Evolutionary conservation across 2,888 invertebrate genomes (phyloP), one percentile per base, ranked within the genome.

Genomic region (Gasteruption jaculator): DNA sequence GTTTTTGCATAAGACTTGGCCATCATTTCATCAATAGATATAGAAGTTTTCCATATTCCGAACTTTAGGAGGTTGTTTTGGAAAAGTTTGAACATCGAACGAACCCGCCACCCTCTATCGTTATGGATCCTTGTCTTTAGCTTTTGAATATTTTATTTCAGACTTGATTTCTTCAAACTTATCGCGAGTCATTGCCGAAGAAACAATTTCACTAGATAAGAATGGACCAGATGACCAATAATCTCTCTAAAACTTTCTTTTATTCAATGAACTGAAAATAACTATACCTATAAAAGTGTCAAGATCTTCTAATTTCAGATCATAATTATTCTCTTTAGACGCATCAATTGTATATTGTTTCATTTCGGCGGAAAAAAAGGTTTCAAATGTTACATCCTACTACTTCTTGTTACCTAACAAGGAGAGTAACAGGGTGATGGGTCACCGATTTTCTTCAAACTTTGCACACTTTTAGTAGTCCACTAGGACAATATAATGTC

Each of bases 281-380:
- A 24, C 24, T 24, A 24, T 24, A 24, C 24, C 24, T 24, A 24
- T 24, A 24, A 24, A 24, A 24, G 24, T 24, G 24, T 24, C 33
- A 32, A 46, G 12, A 22, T n/a, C n/a, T n/a, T n/a, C n/a, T n/a
- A n/a, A n/a, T n/a, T n/a, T n/a, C n/a, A n/a, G n/a, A n/a, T n/a
- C n/a, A n/a, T n/a, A n/a, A n/a, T n/a, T n/a, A n/a, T n/a, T n/a
- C n/a, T n/a, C n/a, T n/a, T n/a, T n/a, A 32, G 10, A 41, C 27
- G 48, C 41, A 4, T 49, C 48, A 26, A 50, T 46, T n/a, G 50
- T 49, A 16, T 46, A 46, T 27, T 48, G 24, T 39, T 52, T 52
- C 41, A 52, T 47, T 19, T 45, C 39, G n/a, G 5, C 21, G 5
- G 43, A 47, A 45, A 49, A 53, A 35, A 49, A 50, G 7, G 10